Percentiles rank a stretch among this genome's conserved stretches.
These are phyloP conservation scores for Myanophis thanlyinensis DNA, from an alignment of 2,113 vertebrate species.

Conservation along the genomic window DNA sequence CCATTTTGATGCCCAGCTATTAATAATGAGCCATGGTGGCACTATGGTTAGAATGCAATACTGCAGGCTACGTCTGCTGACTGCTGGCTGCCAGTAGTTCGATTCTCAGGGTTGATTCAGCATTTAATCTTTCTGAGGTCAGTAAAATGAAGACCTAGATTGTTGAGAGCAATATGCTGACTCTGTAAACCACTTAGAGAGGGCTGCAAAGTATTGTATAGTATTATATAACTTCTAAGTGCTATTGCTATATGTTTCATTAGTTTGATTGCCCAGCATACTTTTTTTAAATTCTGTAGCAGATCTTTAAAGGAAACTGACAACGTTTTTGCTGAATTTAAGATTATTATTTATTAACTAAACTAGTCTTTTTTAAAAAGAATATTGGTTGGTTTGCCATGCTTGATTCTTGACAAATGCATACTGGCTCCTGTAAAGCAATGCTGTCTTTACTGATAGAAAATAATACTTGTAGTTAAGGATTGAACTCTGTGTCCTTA, in stretches of 20 bases:
- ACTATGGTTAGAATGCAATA: too few species aligned
- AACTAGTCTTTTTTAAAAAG: not conserved
- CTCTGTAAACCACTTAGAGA: too few species aligned
- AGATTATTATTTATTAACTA: not conserved
- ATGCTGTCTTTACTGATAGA: not conserved
- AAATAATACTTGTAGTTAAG: not conserved
- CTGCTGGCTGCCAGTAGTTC: too few species aligned
- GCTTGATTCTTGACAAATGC: not conserved
- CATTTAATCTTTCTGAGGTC: too few species aligned
- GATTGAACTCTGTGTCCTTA: not conserved
- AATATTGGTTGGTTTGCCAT: not conserved
- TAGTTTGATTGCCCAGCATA: not conserved
- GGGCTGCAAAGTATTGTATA: too few species aligned
- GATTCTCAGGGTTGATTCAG: too few species aligned
- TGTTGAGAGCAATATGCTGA: too few species aligned
- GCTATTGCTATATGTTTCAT: not conserved
- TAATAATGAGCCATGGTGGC: not conserved
- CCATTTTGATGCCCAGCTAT: not conserved
- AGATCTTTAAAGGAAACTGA: not conserved
- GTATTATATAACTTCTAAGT: too few species aligned
- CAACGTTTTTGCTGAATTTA: not conserved
- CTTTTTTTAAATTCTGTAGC: not conserved
- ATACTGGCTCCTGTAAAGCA: not conserved
- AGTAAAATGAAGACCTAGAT: too few species aligned
- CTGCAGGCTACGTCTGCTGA: too few species aligned